A percentile compares a stretch with the other conserved stretches of the same genome.
phyloP scores from a whole-genome alignment of 2,888 invertebrate genomes.

The Odontocerum albicorne region DNA sequence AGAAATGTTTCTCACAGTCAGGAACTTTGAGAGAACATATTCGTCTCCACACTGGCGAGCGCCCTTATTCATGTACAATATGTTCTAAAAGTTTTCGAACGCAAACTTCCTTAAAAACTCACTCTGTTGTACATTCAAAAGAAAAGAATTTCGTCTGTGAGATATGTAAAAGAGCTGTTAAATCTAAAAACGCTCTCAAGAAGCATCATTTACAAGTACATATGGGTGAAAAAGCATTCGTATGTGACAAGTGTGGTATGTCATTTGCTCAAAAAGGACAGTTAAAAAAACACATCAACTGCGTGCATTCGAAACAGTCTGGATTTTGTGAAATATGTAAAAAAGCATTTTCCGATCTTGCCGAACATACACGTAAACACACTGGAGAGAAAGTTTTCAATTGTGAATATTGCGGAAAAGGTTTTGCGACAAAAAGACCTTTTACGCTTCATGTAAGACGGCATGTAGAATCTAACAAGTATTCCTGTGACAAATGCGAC shows the following conservation, averaged over 20 bases:
- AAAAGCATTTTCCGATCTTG: conserved; percentile 57
- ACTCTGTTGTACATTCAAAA: background rate
- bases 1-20: background rate
- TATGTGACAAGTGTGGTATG: conserved; percentile 51
- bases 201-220: background rate
- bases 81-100: background rate
- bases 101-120: background rate
- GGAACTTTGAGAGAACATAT: background rate
- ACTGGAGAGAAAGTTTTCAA: conserved; percentile 56
- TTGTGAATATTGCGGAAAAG: conserved; percentile 41
- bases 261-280: conserved; percentile 59
- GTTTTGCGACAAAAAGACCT: background rate
- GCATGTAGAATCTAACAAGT: background rate
- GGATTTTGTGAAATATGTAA: conserved; percentile 56
- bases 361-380: conserved; percentile 59
- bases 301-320: conserved; percentile 60
- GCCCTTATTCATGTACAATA: background rate
- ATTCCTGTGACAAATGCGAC: background rate
- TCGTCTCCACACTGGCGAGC: background rate
- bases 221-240: conserved; percentile 29
- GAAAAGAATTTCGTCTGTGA: background rate
- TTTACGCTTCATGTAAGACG: background rate
- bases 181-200: background rate
- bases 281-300: conserved; percentile 54
- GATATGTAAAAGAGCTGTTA: background rate